Conservation (phyloP, 1,140 invertebrate genomes). For the Drosophila ogumai region DNA sequence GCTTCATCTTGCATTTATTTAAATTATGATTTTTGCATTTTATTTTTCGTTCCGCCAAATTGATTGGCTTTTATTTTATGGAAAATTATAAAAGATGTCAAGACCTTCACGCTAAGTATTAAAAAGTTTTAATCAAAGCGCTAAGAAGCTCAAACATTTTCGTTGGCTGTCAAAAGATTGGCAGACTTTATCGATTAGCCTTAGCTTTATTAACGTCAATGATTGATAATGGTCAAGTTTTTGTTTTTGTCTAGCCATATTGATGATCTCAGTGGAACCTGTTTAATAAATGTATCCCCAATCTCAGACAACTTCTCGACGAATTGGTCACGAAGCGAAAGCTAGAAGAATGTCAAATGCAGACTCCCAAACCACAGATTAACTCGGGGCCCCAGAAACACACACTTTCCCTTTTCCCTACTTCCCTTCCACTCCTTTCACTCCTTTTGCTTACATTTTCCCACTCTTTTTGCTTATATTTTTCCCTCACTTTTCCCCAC, state of each 20-base stretch:
- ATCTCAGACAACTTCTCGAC: conserved; percentile 13
- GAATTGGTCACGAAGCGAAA: conserved; percentile 11
- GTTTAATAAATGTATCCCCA: conserved; percentile 8
- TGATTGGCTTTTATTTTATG: background rate
- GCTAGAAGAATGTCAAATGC: conserved; percentile 60
- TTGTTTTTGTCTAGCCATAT: background rate
- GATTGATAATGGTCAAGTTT: conserved; percentile 29
- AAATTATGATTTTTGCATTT: background rate
- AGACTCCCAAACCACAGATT: conserved; percentile 66
- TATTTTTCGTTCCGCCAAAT: background rate
- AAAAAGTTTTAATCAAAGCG: conserved; percentile 13
- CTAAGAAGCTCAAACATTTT: background rate
- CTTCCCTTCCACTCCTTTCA: background rate
- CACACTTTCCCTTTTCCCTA: conserved; percentile 30
- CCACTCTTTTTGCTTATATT: background rate
- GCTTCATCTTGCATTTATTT: background rate
- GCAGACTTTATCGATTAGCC: conserved; percentile 14
- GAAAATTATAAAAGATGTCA: background rate
- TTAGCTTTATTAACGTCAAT: conserved; percentile 4
- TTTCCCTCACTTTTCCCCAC: background rate
- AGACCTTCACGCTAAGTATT: background rate
- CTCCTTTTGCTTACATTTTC: background rate
- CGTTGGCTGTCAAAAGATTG: conserved; percentile 5
- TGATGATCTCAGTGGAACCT: conserved; percentile 34
- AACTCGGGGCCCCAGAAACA: conserved; percentile 50